phyloP scores from a whole-genome alignment of 2,888 invertebrate genomes.

The Diploptera punctata region DNA sequence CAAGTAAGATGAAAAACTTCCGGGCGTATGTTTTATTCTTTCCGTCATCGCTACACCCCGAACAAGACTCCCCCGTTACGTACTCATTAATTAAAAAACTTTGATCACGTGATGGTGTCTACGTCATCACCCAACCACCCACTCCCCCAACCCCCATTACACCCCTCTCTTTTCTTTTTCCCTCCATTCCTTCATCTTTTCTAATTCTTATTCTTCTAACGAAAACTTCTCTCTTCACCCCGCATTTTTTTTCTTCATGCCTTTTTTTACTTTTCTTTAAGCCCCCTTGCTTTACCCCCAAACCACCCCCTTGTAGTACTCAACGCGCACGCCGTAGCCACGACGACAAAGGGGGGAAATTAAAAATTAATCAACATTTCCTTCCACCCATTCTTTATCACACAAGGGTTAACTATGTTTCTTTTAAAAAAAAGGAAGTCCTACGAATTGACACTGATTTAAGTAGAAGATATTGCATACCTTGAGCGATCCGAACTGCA shows the following conservation, averaged over 20 bases:
- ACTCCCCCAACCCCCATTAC: slow-evolving; percentile 35
- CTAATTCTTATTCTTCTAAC: slow-evolving; percentile 41
- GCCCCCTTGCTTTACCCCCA: slow-evolving; percentile 34
- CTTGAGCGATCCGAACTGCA: slow-evolving; percentile 96
- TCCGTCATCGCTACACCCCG: slow-evolving; percentile 2
- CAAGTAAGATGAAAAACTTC: slow-evolving; percentile 9
- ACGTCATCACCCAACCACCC: slow-evolving; percentile 40
- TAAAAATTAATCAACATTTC: slow-evolving; percentile 36
- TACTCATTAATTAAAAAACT: slow-evolving; percentile 43
- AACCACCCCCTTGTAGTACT: slow-evolving; percentile 30
- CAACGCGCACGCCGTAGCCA: slow-evolving; percentile 34
- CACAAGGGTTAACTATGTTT: slow-evolving; percentile 25
- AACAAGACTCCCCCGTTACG: slow-evolving; percentile 23
- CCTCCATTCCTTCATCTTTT: slow-evolving; percentile 35
- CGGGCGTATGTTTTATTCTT: slow-evolving; percentile 5
- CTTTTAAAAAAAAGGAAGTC: slow-evolving; percentile 32
- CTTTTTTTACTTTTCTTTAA: slow-evolving; percentile 44
- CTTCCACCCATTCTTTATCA: not conserved
- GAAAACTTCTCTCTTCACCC: slow-evolving; percentile 49
- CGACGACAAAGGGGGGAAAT: slow-evolving; percentile 36
- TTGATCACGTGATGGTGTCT: slow-evolving; percentile 39
- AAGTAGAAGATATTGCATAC: slow-evolving; percentile 62
- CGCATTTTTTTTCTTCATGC: slow-evolving; percentile 45
- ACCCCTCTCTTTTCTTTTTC: slow-evolving; percentile 25
- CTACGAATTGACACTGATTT: slow-evolving; percentile 21